Percentiles rank a stretch among this genome's conserved stretches.
Evolutionary conservation across 2,888 invertebrate species (phyloP).

Genomic region (Homarus gammarus): DNA sequence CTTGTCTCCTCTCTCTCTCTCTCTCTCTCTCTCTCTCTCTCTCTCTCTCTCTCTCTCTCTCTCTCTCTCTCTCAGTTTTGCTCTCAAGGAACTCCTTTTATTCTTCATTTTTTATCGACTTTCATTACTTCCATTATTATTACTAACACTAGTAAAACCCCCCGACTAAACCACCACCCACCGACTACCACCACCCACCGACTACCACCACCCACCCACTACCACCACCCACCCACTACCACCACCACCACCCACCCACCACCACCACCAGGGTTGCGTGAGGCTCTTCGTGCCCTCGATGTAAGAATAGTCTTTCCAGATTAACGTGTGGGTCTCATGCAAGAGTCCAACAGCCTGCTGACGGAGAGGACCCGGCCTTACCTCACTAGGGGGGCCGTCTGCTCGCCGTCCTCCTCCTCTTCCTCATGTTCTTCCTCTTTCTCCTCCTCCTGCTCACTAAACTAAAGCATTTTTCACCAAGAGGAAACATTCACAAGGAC

Average conservation of each 20-base stretch:
- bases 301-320: constrained; percentile 1
- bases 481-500: neutral
- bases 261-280: neutral
- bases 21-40: constrained; percentile 36
- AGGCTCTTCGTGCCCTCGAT: neutral
- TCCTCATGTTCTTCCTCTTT: neutral
- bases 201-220: neutral
- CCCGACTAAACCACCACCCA: neutral
- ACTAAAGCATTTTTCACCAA: neutral
- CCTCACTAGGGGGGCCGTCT: no score
- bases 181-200: neutral
- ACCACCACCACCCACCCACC: neutral
- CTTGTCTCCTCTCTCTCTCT: constrained; percentile 12
- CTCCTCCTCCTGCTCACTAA: neutral
- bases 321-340: neutral
- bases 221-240: neutral
- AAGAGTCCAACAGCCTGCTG: neutral
- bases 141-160: no score
- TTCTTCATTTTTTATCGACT: no score
- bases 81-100: neutral
- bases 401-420: neutral
- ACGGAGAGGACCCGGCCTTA: no score
- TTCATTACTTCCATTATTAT: no score
- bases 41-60: constrained; percentile 40
- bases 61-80: neutral